Percentiles rank a stretch among this genome's conserved stretches.
phyloP scores from a whole-genome alignment of 2,797 vertebrate genomes.

The Falco concolor region DNA sequence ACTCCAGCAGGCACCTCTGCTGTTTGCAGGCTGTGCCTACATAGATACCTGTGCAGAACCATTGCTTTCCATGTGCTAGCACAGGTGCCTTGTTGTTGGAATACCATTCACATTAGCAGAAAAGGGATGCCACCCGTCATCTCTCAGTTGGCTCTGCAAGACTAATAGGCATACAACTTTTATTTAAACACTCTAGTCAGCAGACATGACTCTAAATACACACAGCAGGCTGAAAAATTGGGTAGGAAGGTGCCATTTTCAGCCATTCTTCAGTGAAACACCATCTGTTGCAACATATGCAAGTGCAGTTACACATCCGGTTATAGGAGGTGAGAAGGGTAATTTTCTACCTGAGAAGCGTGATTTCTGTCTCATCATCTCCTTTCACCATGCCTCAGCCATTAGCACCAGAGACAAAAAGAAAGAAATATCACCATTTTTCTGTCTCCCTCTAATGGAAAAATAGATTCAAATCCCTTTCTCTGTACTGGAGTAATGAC shows the following conservation, averaged over 20 bases:
- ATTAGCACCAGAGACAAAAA: not conserved
- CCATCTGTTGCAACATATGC: not conserved
- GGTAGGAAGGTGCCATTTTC: conserved; percentile 36
- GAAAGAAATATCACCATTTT: not conserved
- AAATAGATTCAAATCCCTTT: not conserved
- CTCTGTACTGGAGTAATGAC: not conserved
- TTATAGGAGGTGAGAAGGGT: conserved; percentile 25
- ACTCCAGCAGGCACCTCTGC: not conserved
- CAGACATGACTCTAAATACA: conserved; percentile 25
- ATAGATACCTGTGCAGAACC: not conserved
- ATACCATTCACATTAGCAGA: not conserved
- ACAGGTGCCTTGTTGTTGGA: not conserved
- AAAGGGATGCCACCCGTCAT: conserved; percentile 10
- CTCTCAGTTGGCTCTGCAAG: conserved; percentile 6
- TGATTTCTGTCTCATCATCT: not conserved
- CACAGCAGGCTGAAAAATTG: conserved; percentile 26
- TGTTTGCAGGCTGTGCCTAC: not conserved
- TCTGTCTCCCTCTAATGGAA: not conserved
- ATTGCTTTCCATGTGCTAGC: not conserved
- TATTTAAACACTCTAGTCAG: conserved; percentile 1
- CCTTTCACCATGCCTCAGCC: not conserved
- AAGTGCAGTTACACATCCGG: not conserved
- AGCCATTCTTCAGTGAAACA: conserved; percentile 18
- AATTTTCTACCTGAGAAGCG: not conserved
- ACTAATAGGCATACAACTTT: conserved; percentile 12